These are phyloP conservation scores for Ennomos fuscantarius DNA, from an alignment of 2,888 invertebrate species.

Conservation along the genomic window DNA sequence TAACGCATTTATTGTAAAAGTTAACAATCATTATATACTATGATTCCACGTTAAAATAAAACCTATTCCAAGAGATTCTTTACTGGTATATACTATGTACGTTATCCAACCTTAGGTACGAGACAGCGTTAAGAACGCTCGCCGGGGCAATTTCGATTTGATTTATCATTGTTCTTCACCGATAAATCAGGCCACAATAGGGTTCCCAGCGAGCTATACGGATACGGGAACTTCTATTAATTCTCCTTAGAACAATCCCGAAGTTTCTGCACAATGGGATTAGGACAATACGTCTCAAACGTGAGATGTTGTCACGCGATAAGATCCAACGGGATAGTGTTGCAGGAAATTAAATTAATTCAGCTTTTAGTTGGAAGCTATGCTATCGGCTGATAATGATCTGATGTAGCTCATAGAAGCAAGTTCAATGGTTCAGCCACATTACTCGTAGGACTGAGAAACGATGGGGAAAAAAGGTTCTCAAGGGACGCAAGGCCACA, in stretches of 20 bases:
- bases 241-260: slow-evolving; percentile 79
- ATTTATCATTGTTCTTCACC: slow-evolving; percentile 83
- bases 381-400: slow-evolving; percentile 9
- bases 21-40: too few species aligned
- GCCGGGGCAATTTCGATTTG: slow-evolving; percentile 78
- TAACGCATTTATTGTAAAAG: too few species aligned
- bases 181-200: slow-evolving; percentile 80
- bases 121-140: slow-evolving; percentile 54
- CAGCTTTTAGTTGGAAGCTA: slow-evolving; percentile 16
- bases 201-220: slow-evolving; percentile 57
- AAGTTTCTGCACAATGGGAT: slow-evolving; percentile 74
- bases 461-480: too few species aligned
- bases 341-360: slow-evolving; percentile 40
- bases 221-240: slow-evolving; percentile 77
- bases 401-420: slow-evolving; percentile 1
- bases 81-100: slow-evolving; percentile 5
- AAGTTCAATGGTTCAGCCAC: too few species aligned
- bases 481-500: too few species aligned
- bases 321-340: slow-evolving; percentile 40
- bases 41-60: too few species aligned
- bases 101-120: slow-evolving; percentile 17
- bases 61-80: not conserved
- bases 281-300: slow-evolving; percentile 77
- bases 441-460: too few species aligned
- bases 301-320: slow-evolving; percentile 73